A percentile compares a stretch with the other conserved stretches of the same genome.
phyloP scores from a whole-genome alignment of 2,797 vertebrate species.

The Rhyacichthys aspro region DNA sequence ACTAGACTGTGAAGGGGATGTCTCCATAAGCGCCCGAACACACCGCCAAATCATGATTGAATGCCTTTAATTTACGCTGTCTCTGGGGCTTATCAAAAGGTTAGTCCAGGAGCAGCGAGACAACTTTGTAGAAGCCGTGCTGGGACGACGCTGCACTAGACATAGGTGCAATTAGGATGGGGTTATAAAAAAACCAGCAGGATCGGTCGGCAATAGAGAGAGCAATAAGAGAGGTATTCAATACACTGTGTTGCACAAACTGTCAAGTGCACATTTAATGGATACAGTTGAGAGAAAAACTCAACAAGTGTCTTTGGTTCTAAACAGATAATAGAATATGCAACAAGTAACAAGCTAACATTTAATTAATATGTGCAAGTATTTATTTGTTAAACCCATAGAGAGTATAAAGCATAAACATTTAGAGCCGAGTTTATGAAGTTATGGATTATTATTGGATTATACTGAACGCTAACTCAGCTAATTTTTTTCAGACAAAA shows the following conservation, averaged over 20 bases:
- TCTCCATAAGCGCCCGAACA: conserved; percentile 87
- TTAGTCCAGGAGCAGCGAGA: conserved; percentile 77
- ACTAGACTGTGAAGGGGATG: conserved; percentile 93
- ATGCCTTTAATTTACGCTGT: conserved; percentile 94
- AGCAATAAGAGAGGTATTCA: conserved; percentile 10
- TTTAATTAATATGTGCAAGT: no score
- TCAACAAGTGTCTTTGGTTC: no score
- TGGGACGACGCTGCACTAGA: conserved; percentile 39
- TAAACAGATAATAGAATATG: no score
- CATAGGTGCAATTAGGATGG: conserved; percentile 5
- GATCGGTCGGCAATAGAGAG: conserved; percentile 1
- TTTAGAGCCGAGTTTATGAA: conserved; percentile 7
- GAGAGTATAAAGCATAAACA: background rate
- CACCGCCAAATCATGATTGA: conserved; percentile 92
- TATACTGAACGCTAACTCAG: no score
- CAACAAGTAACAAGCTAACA: no score
- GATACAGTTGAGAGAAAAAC: background rate
- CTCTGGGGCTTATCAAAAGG: conserved; percentile 82
- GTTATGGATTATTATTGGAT: no score
- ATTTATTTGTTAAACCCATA: no score
- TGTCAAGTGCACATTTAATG: conserved; percentile 2
- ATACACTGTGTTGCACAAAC: background rate
- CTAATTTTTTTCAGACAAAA: no score
- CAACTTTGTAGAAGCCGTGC: conserved; percentile 64
- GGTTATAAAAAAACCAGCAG: conserved; percentile 8